Percentiles rank a stretch among this genome's conserved stretches.
phyloP scores from a whole-genome alignment of 2,113 vertebrate genomes.

The Indri indri region DNA sequence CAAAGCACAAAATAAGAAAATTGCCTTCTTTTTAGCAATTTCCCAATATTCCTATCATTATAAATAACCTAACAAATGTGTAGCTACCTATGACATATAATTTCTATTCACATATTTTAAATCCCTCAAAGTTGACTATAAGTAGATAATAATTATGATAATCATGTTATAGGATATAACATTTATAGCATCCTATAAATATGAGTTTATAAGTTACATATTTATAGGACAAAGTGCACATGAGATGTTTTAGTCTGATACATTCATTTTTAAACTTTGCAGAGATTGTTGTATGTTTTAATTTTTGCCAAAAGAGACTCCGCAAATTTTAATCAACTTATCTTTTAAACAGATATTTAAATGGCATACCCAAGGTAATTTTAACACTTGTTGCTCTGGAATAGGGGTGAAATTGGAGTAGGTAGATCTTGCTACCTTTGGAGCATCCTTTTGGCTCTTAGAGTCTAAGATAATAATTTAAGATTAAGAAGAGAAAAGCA shows the following conservation, averaged over 20 bases:
- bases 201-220: background rate
- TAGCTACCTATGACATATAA: background rate
- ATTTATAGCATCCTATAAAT: background rate
- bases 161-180: background rate
- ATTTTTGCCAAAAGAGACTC: background rate
- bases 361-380: background rate
- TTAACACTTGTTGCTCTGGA: background rate
- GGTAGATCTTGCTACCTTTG: background rate
- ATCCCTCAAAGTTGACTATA: background rate
- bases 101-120: slow-evolving; percentile 10
- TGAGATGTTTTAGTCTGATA: background rate
- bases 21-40: background rate
- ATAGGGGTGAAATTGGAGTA: background rate
- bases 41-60: background rate
- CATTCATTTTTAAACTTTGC: background rate
- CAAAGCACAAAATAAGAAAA: background rate
- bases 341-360: background rate
- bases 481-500: background rate
- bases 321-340: background rate
- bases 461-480: background rate
- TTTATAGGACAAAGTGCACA: background rate
- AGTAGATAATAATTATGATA: background rate
- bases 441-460: background rate
- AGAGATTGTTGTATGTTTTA: background rate
- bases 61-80: background rate